Base-by-base conservation (phyloP, 2,888 invertebrate species). In the Acronicta aceris region DNA sequence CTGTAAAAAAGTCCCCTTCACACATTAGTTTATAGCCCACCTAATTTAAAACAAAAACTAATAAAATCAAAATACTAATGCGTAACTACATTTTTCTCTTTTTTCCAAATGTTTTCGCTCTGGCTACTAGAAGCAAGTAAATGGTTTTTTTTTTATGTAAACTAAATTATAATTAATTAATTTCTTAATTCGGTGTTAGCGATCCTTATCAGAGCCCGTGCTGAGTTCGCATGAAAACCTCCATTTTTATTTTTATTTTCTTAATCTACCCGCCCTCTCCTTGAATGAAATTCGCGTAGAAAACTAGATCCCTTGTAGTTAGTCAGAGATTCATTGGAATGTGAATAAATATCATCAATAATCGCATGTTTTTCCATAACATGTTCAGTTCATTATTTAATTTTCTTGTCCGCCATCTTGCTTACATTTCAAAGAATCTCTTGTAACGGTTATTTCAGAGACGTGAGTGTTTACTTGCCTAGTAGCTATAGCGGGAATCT, bases 71-170 rank as follows among this genome's bases (percentile, higher is more conserved):
- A 80, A 72, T 78, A 85, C 90, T 91, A 89, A 92, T 89, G 76
- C 76, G 74, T 85, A 76, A 67, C 50, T n/a, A 61, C 47, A 83
- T 84, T 78, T 84, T 83, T 85, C 83, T 78, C 81, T 82, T 85
- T 83, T 79, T 81, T 84, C 82, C 86, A 86, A 89, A 89, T 83
- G 89, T 90, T 91, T 92, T 92, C 94, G 94, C 93, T 93, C 89
- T 94, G 93, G 94, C 94, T 94, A 94, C 94, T 94, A 94, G 94
- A 93, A 93, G 93, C 94, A 94, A 94, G 94, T 94, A 93, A 94
- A 85, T 91, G 86, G 75, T 75, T 79, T 82, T 77, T 82, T 83
- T 81, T 77, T 81, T 78, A n/a, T n/a, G n/a, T 67, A 76, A 80
- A 55, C 63, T 51, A 46, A 57, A 60, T 45, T 59, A 67, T 50